phyloP scores from a whole-genome alignment of 2,113 vertebrate genomes.

The Tragelaphus imberbis region DNA sequence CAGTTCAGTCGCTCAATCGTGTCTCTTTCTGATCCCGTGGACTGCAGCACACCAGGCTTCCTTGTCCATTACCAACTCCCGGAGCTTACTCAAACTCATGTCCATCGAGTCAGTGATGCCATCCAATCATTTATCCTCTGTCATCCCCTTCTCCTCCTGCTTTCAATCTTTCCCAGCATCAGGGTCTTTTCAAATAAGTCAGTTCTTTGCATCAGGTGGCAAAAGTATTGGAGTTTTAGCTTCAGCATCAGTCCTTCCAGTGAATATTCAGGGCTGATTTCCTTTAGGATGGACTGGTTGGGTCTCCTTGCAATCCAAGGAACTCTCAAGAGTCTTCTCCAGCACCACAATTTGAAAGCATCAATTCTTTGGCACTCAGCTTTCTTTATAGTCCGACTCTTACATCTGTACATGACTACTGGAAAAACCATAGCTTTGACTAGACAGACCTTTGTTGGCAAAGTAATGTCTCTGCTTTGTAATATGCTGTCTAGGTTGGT shows the following conservation, averaged over 20 bases:
- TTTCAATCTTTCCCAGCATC: background rate
- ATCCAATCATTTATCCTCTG: background rate
- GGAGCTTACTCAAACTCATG: background rate
- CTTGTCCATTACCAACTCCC: background rate
- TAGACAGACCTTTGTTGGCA: background rate
- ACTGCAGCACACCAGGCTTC: background rate
- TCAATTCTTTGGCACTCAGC: background rate
- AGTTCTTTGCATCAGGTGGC: background rate
- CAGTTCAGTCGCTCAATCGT: background rate
- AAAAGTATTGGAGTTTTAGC: background rate
- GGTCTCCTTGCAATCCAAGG: background rate
- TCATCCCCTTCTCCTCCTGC: background rate
- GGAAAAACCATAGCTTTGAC: background rate
- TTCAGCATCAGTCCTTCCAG: background rate
- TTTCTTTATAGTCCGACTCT: background rate
- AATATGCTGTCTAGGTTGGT: background rate
- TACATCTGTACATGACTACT: background rate
- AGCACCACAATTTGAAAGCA: background rate
- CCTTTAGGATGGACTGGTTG: background rate
- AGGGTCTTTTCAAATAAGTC: background rate
- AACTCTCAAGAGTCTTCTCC: background rate
- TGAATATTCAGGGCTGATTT: background rate
- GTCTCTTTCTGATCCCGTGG: background rate
- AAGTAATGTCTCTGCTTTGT: background rate
- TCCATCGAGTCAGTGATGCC: background rate